These are phyloP conservation scores for Eristalis tenax DNA, from an alignment of 2,888 invertebrate genomes.

Conservation along the genomic window DNA sequence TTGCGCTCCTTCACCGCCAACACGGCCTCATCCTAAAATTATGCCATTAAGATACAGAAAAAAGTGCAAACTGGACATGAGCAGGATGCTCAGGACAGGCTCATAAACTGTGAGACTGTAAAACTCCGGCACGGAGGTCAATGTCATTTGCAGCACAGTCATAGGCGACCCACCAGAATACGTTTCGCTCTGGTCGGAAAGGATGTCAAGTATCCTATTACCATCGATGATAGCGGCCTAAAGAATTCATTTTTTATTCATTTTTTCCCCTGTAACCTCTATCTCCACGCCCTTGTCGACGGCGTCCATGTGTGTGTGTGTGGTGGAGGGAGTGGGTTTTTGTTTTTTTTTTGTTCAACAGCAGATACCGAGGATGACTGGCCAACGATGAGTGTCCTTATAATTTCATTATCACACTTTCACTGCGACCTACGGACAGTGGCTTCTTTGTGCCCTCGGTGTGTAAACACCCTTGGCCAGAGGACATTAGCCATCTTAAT, in stretches of 20 bases:
- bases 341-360: slow-evolving; percentile 13
- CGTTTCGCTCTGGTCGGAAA: slow-evolving; percentile 10
- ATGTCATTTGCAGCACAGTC: slow-evolving; percentile 54
- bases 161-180: too few species aligned
- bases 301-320: background rate
- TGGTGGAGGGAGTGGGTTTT: slow-evolving; percentile 16
- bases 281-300: background rate
- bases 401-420: slow-evolving; percentile 70
- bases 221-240: slow-evolving; percentile 55
- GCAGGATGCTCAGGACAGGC: background rate
- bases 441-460: slow-evolving; percentile 34
- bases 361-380: background rate
- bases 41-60: slow-evolving; percentile 30
- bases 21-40: slow-evolving; percentile 38
- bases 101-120: background rate
- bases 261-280: background rate
- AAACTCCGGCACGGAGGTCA: slow-evolving; percentile 37
- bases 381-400: slow-evolving; percentile 45
- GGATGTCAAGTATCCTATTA: slow-evolving; percentile 70
- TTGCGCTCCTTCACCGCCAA: background rate
- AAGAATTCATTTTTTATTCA: slow-evolving; percentile 20
- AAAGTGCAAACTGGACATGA: background rate
- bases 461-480: slow-evolving; percentile 43
- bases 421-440: slow-evolving; percentile 47
- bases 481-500: slow-evolving; percentile 61